Conservation (phyloP, 2,888 invertebrate genomes). For the Tubulanus polymorphus region DNA sequence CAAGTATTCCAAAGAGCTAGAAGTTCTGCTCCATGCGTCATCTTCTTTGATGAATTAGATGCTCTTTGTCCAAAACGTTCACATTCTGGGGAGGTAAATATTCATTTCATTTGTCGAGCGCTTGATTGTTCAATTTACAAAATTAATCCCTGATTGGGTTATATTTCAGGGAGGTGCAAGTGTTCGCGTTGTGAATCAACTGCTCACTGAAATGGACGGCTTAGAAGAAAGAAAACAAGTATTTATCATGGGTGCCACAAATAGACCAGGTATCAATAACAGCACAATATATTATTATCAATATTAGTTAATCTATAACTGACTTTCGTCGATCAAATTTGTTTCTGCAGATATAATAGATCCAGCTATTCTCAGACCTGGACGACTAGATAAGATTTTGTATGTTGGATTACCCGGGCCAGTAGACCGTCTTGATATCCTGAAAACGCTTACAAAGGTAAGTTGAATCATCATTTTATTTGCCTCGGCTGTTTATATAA, state of each 20-base stretch:
- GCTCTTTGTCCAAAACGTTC: slow-evolving; percentile 87
- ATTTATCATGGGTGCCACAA: slow-evolving; percentile 92
- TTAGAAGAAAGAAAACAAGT: slow-evolving; percentile 86
- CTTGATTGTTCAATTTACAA: neutral
- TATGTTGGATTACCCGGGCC: slow-evolving; percentile 65
- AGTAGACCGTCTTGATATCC: slow-evolving; percentile 79
- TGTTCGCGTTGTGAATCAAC: slow-evolving; percentile 85
- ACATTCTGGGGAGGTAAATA: slow-evolving; percentile 64
- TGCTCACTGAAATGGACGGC: slow-evolving; percentile 98
- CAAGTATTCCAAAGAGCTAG: slow-evolving; percentile 90
- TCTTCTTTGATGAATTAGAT: slow-evolving; percentile 93
- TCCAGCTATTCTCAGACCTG: slow-evolving; percentile 86
- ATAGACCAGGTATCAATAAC: slow-evolving; percentile 68
- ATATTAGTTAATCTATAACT: too few relatives aligned
- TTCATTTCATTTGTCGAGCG: too few relatives aligned
- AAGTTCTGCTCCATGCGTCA: slow-evolving; percentile 94
- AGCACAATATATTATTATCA: too few relatives aligned
- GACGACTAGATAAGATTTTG: slow-evolving; percentile 55
- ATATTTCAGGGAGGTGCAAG: slow-evolving; percentile 49
- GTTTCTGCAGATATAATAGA: slow-evolving; percentile 74
- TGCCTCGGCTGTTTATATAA: neutral
- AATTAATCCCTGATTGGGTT: neutral
- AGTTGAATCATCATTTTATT: neutral
- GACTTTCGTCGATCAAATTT: too few relatives aligned
- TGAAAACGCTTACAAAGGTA: slow-evolving; percentile 83